A percentile compares a stretch with the other conserved stretches of the same genome.
These are phyloP conservation scores for Ormyrus pomaceus DNA, from an alignment of 2,888 invertebrate genomes.

Conservation along the genomic window DNA sequence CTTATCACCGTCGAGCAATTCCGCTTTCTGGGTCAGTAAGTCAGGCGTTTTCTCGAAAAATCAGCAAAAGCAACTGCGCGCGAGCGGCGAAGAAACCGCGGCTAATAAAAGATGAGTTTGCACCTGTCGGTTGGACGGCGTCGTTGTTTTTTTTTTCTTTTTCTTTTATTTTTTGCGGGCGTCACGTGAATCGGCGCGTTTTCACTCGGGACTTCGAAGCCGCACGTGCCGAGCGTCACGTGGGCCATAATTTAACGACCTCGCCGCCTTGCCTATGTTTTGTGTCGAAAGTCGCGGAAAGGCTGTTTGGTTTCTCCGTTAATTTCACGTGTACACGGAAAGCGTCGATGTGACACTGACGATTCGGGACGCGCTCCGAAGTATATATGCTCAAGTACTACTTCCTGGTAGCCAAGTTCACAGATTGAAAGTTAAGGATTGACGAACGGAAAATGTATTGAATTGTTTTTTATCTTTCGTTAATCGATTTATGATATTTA, in stretches of 20 bases:
- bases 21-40: constrained; percentile 38
- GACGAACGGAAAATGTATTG: too few species aligned
- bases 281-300: constrained; percentile 18
- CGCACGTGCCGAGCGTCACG: constrained; percentile 20
- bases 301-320: constrained; percentile 20
- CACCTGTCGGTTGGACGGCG: too few species aligned
- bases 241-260: constrained; percentile 3
- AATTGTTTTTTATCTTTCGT: too few species aligned
- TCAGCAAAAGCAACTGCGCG: not conserved
- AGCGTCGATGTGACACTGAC: not conserved
- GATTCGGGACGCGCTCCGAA: not conserved
- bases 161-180: too few species aligned
- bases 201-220: not conserved
- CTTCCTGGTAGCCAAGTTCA: too few species aligned
- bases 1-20: not conserved
- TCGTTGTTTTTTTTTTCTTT: too few species aligned
- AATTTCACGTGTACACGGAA: constrained; percentile 36
- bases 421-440: too few species aligned
- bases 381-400: too few species aligned
- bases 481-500: too few species aligned
- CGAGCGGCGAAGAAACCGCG: not conserved
- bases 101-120: not conserved
- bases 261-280: not conserved
- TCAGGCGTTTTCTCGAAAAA: not conserved
- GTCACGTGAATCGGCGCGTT: not conserved